phyloP scores from a whole-genome alignment of 2,888 invertebrate species.

The Thereva unica region DNA sequence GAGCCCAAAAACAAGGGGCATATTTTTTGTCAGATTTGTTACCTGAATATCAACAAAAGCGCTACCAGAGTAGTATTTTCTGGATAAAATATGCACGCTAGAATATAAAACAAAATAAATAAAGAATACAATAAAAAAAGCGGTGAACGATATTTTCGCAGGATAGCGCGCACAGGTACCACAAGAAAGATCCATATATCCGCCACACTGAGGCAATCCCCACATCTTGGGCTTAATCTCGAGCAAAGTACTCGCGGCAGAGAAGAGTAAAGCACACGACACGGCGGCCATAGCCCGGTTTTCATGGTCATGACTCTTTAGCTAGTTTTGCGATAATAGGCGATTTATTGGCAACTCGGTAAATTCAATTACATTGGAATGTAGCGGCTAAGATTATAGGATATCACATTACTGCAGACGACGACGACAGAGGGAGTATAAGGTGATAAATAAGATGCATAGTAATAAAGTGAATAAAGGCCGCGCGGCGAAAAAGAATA shows the following conservation, averaged over 20 bases:
- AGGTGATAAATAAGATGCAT: constrained; percentile 39
- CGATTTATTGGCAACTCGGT: constrained; percentile 42
- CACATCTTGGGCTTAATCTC: constrained; percentile 22
- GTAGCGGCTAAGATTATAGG: constrained; percentile 42
- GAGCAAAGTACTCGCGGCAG: constrained; percentile 17
- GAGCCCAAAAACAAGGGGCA: not conserved
- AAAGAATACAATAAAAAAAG: constrained; percentile 4
- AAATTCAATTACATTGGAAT: constrained; percentile 44
- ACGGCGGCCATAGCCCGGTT: constrained; percentile 9
- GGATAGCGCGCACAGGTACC: constrained; percentile 19
- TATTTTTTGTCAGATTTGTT: constrained; percentile 26
- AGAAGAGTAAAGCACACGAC: constrained; percentile 25
- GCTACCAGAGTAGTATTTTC: constrained; percentile 37
- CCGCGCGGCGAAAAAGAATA: constrained; percentile 10
- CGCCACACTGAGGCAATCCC: constrained; percentile 11
- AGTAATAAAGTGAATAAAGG: constrained; percentile 35
- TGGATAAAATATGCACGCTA: constrained; percentile 37
- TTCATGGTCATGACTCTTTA: constrained; percentile 37
- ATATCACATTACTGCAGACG: constrained; percentile 39
- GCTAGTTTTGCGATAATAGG: constrained; percentile 41
- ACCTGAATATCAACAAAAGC: constrained; percentile 27
- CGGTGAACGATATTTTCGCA: not conserved
- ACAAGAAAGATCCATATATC: constrained; percentile 10
- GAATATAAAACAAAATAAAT: constrained; percentile 12
- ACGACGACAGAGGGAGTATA: constrained; percentile 33